Evolutionary conservation across 2,797 vertebrate genomes (phyloP), one percentile per base, ranked within the genome.

Genomic region (Rachycentron canadum): DNA sequence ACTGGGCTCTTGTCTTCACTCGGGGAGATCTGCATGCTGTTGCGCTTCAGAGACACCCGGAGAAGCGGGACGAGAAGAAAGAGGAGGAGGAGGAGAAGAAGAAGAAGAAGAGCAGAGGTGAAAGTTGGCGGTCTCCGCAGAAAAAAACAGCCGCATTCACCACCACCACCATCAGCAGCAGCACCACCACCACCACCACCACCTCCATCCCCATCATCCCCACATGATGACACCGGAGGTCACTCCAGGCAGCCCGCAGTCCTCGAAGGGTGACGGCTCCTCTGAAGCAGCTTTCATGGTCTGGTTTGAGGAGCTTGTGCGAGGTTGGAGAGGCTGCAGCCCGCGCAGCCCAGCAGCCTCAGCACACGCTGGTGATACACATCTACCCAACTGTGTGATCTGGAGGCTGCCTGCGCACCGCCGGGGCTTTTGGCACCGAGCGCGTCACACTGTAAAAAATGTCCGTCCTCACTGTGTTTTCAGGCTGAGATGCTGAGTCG

Each of bases 1-100:
- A 96, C 95, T 5, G 88, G 93, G 52, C 85, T 85, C 86, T 86
- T 91, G 91, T 94, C 90, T 68, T 94, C 93, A 52, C 64, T 88
- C 63, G 84, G 80, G 66, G 89, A 66, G 17, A 80, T 89, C 78
- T 89, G 78, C 89, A 92, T 95, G 84, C 83, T 92, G 85, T 86
- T 64, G 65, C 84, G 86, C 93, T 93, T 91, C 62, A 93, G 62
- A 89, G 70, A 78, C 83, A 86, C 77, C 76, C 50, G 70, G 41
- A 79, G 66, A 60, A 76, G 61, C 21, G 45, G 56, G 75, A n/a
- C n/a, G n/a, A n/a, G n/a, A n/a, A 70, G 61, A 75, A 32, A 32
- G 32, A 43, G 62, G 43, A 78, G 68, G 84, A 45, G 43, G 5
- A 40, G 49, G 5, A 79, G 53, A 69, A n/a, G 61, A 69, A 43